A percentile compares a stretch with the other conserved stretches of the same genome.
Conservation (phyloP, 1,140 invertebrate genomes). For the Phocides pigmalion region DNA sequence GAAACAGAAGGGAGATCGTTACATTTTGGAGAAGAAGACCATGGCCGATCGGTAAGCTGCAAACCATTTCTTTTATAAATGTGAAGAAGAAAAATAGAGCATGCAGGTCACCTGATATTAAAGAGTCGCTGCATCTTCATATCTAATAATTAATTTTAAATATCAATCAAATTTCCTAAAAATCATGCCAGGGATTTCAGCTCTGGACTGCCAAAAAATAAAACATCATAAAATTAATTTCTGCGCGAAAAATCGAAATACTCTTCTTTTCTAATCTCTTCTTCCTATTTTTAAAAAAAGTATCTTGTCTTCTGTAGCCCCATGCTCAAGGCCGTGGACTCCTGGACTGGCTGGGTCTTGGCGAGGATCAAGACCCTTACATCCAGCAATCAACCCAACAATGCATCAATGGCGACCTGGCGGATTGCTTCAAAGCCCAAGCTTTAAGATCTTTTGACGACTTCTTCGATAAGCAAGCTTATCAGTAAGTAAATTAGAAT, state of each 20-base stretch:
- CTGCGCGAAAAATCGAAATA: too few relatives aligned
- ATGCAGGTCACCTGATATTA: too few relatives aligned
- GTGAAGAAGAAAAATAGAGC: background rate
- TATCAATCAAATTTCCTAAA: too few relatives aligned
- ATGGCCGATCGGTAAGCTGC: constrained; percentile 63
- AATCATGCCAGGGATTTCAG: too few relatives aligned
- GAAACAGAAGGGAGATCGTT: constrained; percentile 64
- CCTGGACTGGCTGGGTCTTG: constrained; percentile 90
- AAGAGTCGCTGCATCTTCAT: too few relatives aligned
- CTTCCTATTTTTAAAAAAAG: too few relatives aligned
- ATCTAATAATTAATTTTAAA: too few relatives aligned
- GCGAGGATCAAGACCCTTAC: constrained; percentile 90
- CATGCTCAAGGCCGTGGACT: constrained; percentile 85
- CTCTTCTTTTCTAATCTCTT: too few relatives aligned
- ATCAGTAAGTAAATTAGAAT: constrained; percentile 77
- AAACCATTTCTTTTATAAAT: background rate
- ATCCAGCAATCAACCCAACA: constrained; percentile 88
- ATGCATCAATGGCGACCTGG: constrained; percentile 89
- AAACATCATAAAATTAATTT: too few relatives aligned
- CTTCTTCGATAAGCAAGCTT: constrained; percentile 88
- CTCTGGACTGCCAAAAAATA: too few relatives aligned
- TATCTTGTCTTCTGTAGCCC: constrained; percentile 52
- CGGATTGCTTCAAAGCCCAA: constrained; percentile 92
- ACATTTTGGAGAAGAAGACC: constrained; percentile 57
- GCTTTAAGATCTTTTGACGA: constrained; percentile 89